Percentiles rank a stretch among this genome's conserved stretches.
These are phyloP conservation scores for Saccostrea cuccullata DNA, from an alignment of 1,140 invertebrate genomes.

Conservation along the genomic window DNA sequence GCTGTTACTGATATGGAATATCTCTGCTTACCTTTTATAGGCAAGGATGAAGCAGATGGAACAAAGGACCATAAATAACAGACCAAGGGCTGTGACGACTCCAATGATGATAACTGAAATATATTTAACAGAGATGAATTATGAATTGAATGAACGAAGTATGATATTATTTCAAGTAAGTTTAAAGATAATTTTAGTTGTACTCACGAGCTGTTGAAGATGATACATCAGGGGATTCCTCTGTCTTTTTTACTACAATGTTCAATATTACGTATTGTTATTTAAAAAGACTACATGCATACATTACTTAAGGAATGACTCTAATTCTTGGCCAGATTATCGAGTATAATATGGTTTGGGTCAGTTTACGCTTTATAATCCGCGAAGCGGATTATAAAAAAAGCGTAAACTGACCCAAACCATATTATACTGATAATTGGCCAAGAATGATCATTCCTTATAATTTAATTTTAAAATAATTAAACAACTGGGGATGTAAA, in stretches of 20 bases:
- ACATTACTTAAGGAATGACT: no score
- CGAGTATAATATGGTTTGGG: no score
- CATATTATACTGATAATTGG: no score
- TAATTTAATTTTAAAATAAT: no score
- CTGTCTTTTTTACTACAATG: not conserved
- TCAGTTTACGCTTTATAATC: no score
- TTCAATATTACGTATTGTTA: not conserved
- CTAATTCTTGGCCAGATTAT: no score
- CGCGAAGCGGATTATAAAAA: no score
- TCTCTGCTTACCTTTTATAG: not conserved
- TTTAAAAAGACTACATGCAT: not conserved
- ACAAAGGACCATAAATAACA: not conserved
- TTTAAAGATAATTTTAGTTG: not conserved
- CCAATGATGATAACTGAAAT: conserved; percentile 2
- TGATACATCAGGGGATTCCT: not conserved
- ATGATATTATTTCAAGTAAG: not conserved
- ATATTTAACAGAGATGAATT: not conserved
- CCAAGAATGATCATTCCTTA: no score
- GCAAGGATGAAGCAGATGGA: not conserved
- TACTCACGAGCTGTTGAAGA: not conserved
- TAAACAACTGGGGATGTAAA: no score
- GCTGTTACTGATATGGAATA: not conserved
- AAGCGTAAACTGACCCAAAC: no score
- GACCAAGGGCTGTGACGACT: not conserved
- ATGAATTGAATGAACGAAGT: not conserved